Evolutionary conservation across 2,888 invertebrate species (phyloP).

Genomic region (Dorcus parallelipipedus): DNA sequence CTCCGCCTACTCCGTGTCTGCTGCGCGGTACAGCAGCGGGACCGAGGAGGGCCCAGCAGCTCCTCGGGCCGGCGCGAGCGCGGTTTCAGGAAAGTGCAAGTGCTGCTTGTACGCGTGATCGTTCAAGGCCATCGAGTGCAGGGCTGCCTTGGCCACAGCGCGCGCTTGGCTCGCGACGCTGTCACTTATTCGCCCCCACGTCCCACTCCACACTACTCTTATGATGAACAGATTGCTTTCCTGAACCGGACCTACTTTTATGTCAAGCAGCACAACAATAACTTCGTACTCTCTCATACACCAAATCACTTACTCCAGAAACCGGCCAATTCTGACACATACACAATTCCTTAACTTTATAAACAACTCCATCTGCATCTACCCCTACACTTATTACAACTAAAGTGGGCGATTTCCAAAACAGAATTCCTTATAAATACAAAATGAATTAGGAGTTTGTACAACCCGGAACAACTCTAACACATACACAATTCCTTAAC

Average conservation of each 20-base stretch:
- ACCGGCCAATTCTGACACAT: too few species aligned
- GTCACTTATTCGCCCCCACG: slow-evolving; percentile 34
- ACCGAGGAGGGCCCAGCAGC: slow-evolving; percentile 22
- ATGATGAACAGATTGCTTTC: slow-evolving; percentile 29
- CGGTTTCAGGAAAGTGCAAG: slow-evolving; percentile 34
- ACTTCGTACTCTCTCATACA: slow-evolving; percentile 14
- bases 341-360: too few species aligned
- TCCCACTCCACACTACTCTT: slow-evolving; percentile 19
- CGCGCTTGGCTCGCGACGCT: slow-evolving; percentile 45
- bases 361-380: too few species aligned
- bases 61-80: slow-evolving; percentile 24
- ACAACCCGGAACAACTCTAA: too few species aligned
- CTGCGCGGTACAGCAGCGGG: slow-evolving; percentile 32
- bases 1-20: slow-evolving; percentile 49
- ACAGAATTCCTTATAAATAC: too few species aligned
- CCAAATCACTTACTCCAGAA: slow-evolving; percentile 5
- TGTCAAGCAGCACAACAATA: slow-evolving; percentile 24
- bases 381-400: too few species aligned
- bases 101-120: slow-evolving; percentile 41
- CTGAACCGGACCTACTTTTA: slow-evolving; percentile 29
- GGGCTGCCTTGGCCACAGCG: slow-evolving; percentile 27
- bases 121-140: slow-evolving; percentile 47
- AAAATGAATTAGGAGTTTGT: too few species aligned
- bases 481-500: too few species aligned
- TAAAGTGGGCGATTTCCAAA: too few species aligned